Evolutionary conservation across 2,113 vertebrate species (phyloP).

Genomic region (Oreocharis arfaki): DNA sequence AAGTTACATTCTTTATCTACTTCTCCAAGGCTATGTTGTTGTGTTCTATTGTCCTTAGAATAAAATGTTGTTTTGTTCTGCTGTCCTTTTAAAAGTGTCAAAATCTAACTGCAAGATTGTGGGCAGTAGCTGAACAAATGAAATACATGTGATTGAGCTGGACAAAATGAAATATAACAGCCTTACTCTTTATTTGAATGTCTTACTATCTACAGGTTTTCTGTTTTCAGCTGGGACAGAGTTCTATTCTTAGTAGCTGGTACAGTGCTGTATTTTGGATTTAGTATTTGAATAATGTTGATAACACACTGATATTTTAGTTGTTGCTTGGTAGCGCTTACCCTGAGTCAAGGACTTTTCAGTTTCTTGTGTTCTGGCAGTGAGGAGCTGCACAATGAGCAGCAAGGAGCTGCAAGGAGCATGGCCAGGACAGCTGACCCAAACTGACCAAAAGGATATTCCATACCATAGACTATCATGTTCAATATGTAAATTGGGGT

Average conservation of each 20-base stretch:
- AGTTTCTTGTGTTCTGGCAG: background rate
- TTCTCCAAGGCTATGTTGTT: background rate
- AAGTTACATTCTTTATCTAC: background rate
- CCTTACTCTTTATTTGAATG: background rate
- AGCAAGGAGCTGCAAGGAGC: background rate
- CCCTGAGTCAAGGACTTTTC: background rate
- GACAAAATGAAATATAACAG: background rate
- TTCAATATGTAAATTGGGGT: background rate
- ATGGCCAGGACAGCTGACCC: background rate
- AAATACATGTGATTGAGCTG: background rate
- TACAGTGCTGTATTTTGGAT: background rate
- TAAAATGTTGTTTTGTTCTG: background rate
- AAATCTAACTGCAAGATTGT: background rate
- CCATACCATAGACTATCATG: background rate
- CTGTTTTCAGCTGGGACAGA: background rate
- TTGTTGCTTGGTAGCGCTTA: background rate
- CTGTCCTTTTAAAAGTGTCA: background rate
- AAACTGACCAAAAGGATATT: background rate
- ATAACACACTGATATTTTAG: background rate
- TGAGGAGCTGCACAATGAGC: background rate
- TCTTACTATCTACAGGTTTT: background rate
- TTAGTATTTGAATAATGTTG: background rate
- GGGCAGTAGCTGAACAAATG: background rate
- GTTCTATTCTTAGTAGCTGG: background rate
- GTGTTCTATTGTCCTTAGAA: background rate